Conservation (phyloP, 2,797 vertebrate genomes). For the Sebastes ruberrimus region DNA sequence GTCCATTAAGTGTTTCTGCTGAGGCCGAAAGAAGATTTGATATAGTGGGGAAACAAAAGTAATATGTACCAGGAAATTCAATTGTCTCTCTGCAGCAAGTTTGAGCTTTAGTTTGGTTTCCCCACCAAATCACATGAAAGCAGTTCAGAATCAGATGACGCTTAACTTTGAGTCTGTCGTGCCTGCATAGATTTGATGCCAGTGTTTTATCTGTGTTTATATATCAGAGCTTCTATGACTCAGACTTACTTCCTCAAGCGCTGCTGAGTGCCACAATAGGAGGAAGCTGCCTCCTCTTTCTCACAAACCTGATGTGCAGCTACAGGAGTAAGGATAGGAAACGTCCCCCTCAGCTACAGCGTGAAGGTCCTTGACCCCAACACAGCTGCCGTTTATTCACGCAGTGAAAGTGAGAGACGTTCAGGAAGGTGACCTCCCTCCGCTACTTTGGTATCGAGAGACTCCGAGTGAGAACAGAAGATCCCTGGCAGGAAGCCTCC, state of each 20-base stretch:
- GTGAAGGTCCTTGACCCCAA: conserved; percentile 63
- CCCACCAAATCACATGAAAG: conserved; percentile 75
- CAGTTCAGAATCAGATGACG: conserved; percentile 69
- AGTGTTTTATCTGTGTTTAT: conserved; percentile 61
- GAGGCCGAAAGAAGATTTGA: conserved; percentile 85
- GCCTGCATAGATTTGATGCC: conserved; percentile 26
- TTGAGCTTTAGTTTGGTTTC: conserved; percentile 78
- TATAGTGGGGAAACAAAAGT: conserved; percentile 87
- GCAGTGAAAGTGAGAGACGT: conserved; percentile 68
- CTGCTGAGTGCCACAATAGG: conserved; percentile 60
- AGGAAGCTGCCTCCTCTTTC: conserved; percentile 67
- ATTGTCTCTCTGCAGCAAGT: conserved; percentile 82
- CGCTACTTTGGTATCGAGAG: conserved; percentile 49
- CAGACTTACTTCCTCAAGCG: conserved; percentile 60
- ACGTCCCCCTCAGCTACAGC: conserved; percentile 25
- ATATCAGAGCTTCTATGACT: conserved; percentile 56
- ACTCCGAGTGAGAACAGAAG: conserved; percentile 49
- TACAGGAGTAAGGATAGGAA: conserved; percentile 58
- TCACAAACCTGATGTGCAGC: conserved; percentile 50
- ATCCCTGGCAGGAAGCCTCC: conserved; percentile 59
- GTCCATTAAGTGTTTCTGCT: conserved; percentile 85
- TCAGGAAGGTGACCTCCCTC: conserved; percentile 54
- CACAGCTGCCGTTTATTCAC: conserved; percentile 52
- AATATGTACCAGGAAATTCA: conserved; percentile 87
- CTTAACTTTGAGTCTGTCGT: conserved; percentile 53